phyloP scores from a whole-genome alignment of 2,888 invertebrate genomes.

The Dermolepida albohirtum region DNA sequence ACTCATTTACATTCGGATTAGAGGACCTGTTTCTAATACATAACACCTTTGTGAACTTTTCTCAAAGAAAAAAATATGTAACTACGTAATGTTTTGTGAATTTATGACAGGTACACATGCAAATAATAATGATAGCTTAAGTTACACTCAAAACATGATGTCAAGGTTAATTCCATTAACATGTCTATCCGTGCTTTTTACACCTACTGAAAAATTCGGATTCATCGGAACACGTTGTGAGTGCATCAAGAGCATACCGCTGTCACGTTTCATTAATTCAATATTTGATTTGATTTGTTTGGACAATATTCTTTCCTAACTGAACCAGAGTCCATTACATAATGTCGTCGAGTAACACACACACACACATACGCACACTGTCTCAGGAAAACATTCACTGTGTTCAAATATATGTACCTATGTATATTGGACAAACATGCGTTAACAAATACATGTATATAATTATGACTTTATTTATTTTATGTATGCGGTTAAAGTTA shows the following conservation, averaged over 20 bases:
- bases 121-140: conserved; percentile 21
- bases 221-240: conserved; percentile 32
- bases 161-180: conserved; percentile 53
- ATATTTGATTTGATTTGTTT: conserved; percentile 43
- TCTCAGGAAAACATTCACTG: conserved; percentile 30
- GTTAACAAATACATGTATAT: too few relatives aligned
- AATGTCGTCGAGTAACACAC: conserved; percentile 23
- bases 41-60: too few relatives aligned
- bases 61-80: too few relatives aligned
- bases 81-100: background rate
- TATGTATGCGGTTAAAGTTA: too few relatives aligned
- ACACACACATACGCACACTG: conserved; percentile 5
- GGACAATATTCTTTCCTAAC: conserved; percentile 39
- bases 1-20: too few relatives aligned
- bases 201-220: conserved; percentile 47
- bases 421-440: conserved; percentile 24
- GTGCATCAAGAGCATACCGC: conserved; percentile 39
- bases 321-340: conserved; percentile 33
- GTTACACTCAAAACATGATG: conserved; percentile 47
- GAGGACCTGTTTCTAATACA: too few relatives aligned
- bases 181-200: conserved; percentile 53
- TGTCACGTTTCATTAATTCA: conserved; percentile 42
- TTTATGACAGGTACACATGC: conserved; percentile 6
- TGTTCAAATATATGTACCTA: conserved; percentile 26
- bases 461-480: too few relatives aligned